A percentile compares a stretch with the other conserved stretches of the same genome.
phyloP scores from a whole-genome alignment of 2,113 vertebrate species.

The Oryzias javanicus region DNA sequence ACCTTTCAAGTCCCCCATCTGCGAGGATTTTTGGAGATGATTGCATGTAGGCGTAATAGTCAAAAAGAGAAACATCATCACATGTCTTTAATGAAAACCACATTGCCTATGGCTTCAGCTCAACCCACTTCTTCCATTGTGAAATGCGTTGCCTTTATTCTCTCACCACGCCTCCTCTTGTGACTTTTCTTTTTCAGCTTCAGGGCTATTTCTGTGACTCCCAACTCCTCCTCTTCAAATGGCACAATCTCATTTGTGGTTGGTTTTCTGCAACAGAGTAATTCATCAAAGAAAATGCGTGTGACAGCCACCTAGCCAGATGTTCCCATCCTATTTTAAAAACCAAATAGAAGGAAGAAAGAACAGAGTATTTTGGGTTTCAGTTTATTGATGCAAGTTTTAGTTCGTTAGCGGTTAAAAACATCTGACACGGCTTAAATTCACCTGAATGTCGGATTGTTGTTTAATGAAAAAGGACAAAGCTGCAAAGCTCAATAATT shows the following conservation, averaged over 20 bases:
- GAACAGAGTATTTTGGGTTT: not conserved
- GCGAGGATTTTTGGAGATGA: slow-evolving; percentile 31
- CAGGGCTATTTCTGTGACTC: slow-evolving; percentile 47
- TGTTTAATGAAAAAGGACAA: too few species aligned
- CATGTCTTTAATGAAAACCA: slow-evolving; percentile 68
- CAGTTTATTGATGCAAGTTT: not conserved
- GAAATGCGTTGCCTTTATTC: slow-evolving; percentile 43
- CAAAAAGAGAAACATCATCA: slow-evolving; percentile 43
- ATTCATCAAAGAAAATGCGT: slow-evolving; percentile 54
- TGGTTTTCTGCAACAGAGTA: slow-evolving; percentile 31
- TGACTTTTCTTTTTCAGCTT: slow-evolving; percentile 19
- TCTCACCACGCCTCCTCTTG: slow-evolving; percentile 17
- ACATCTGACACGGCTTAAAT: too few species aligned
- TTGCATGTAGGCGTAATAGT: slow-evolving; percentile 41
- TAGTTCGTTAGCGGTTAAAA: not conserved
- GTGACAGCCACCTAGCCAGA: slow-evolving; percentile 39
- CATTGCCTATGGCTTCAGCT: slow-evolving; percentile 58
- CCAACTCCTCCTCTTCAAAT: slow-evolving; percentile 45
- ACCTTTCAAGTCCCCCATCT: slow-evolving; percentile 27
- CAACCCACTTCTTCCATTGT: slow-evolving; percentile 58
- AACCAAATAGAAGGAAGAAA: slow-evolving; percentile 28
- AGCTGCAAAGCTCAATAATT: too few species aligned
- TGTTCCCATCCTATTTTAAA: slow-evolving; percentile 22
- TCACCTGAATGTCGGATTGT: too few species aligned
- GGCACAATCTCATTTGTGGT: slow-evolving; percentile 46